These are phyloP conservation scores for Rhynchomys soricoides DNA, from an alignment of 2,113 vertebrate species.

Conservation along the genomic window DNA sequence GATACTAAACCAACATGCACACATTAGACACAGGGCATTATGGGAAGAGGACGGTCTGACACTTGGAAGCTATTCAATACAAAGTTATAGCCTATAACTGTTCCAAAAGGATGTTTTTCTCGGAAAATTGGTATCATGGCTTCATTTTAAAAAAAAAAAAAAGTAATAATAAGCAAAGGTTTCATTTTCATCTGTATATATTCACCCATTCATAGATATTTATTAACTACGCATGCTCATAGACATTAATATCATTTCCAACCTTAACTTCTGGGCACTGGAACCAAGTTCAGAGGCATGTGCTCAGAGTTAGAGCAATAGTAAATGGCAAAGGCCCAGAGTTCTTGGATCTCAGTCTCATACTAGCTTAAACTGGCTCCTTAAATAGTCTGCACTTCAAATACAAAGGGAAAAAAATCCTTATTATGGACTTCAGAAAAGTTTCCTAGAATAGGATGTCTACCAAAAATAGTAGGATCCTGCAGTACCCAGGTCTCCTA, in stretches of 20 bases:
- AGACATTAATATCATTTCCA: background rate
- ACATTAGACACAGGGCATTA: background rate
- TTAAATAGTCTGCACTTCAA: background rate
- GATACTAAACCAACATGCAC: background rate
- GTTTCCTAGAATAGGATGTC: background rate
- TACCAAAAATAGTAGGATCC: background rate
- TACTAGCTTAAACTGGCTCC: background rate
- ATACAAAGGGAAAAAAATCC: background rate
- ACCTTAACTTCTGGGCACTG: background rate
- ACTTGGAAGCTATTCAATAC: background rate
- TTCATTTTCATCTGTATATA: background rate
- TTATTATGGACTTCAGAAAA: background rate
- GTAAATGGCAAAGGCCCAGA: background rate
- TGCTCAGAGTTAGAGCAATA: background rate
- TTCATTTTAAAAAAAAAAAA: background rate
- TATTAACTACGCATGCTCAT: background rate
- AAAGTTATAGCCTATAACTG: background rate
- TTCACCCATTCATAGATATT: slow-evolving; percentile 18
- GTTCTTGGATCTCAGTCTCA: background rate
- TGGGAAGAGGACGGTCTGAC: background rate
- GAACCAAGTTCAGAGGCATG: background rate
- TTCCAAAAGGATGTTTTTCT: background rate
- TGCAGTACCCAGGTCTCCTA: background rate
- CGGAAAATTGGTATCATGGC: background rate
- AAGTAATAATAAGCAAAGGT: background rate